Base-by-base conservation (phyloP, 2,888 invertebrate genomes). In the Tineola bisselliella region DNA sequence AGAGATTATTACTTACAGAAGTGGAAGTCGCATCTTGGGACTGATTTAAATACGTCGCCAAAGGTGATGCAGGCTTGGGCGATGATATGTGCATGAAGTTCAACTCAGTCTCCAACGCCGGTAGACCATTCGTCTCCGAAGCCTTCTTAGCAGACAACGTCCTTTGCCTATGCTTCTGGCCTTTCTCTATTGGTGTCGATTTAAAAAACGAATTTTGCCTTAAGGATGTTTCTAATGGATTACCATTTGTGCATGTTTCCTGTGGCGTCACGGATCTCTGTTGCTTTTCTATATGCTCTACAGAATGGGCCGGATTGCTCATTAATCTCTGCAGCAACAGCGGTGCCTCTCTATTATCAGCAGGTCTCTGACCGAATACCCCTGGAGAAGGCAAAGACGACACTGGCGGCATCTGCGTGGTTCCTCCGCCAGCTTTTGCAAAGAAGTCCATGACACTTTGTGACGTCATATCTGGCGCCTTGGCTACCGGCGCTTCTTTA, bases 391-490 rank as follows among this genome's bases (percentile, higher is more conserved):
- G 87, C 25, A 88, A 74, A 0, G 88, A 79, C 0, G 88, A 79
- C 12, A 86, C 86, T 0, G 88, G 82, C 30, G 89, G 89, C 77
- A 88, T 88, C 61, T 88, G 84, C 12, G 88, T 86, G 58, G 87
- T 88, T 1, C 89, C 89, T 58, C 88, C 79, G 5, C 90, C 89
- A 12, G 93, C 93, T 76, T 92, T 93, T 2, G 94, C 94, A 73
- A 95, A 95, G 77, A 95, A 95, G 74, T 95, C 94, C 90, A 94
- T 92, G 2, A 95, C 95, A 77, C 94, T 94, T 72, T 93, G 92
- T 0, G 94, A 93, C 1, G 94, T 91, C 68, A 91, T 90, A 67
- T 93, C 93, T 1, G 91, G 90, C 60, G 90, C 89, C 63, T 90
- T 82, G 1, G 88, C 87, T 1, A 89, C 88, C 8, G 86, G 77